Evolutionary conservation across 2,888 invertebrate genomes (phyloP).

Genomic region (Lamellibrachia satsuma): DNA sequence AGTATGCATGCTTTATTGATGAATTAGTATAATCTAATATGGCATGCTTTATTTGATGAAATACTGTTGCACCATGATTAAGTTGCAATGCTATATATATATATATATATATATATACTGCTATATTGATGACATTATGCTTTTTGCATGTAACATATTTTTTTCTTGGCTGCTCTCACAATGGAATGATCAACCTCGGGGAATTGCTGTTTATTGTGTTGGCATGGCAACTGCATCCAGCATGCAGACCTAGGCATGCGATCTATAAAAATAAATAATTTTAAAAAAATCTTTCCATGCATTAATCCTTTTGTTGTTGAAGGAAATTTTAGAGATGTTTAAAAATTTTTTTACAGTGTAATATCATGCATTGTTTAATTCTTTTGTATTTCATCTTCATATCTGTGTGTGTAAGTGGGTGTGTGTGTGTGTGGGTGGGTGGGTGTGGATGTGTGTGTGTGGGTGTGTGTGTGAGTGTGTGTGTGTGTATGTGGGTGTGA

Average conservation of each 20-base stretch:
- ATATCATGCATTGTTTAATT: not conserved
- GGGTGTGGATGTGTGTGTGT: no score
- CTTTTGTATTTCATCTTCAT: not conserved
- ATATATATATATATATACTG: not conserved
- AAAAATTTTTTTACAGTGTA: not conserved
- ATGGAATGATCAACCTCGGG: not conserved
- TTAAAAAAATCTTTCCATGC: not conserved
- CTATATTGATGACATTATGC: not conserved
- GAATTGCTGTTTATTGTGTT: not conserved
- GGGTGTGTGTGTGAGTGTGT: no score
- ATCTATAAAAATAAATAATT: not conserved
- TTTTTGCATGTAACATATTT: not conserved
- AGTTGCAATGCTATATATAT: not conserved
- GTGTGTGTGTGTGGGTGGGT: no score
- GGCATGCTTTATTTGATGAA: not conserved
- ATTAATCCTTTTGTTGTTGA: not conserved
- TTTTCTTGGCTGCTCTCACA: not conserved
- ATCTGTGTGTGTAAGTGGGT: no score
- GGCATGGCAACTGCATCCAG: slow-evolving; percentile 6
- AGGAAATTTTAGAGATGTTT: not conserved
- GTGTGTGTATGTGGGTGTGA: no score
- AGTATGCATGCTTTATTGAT: not conserved
- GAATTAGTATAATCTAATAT: not conserved
- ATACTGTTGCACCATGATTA: not conserved
- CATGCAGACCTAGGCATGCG: slow-evolving; percentile 8